phyloP scores from a whole-genome alignment of 2,797 vertebrate species.

The Mormyrops attenuatus region DNA sequence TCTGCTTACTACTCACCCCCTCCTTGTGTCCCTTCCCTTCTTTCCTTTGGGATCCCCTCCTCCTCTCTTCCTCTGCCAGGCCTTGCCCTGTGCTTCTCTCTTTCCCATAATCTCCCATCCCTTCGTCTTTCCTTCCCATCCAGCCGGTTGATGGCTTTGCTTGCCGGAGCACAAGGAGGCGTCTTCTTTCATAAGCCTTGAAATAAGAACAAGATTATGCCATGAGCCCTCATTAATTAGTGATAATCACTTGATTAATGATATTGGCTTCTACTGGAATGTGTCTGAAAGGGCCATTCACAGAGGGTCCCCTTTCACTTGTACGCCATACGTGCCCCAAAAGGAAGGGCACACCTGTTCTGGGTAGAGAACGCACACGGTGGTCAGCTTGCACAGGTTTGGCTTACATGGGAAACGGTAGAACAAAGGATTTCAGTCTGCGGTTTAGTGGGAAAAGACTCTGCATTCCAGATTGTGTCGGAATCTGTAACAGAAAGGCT shows the following conservation, averaged over 20 bases:
- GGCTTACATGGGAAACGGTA: neutral
- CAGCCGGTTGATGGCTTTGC: neutral
- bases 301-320: neutral
- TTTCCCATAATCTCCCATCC: neutral
- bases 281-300: neutral
- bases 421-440: neutral
- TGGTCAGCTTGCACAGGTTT: neutral
- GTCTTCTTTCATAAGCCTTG: neutral
- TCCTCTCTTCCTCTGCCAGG: neutral
- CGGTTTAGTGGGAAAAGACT: neutral
- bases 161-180: neutral
- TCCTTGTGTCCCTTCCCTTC: neutral
- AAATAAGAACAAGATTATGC: conserved; percentile 22
- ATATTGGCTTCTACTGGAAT: conserved; percentile 1
- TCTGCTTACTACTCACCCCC: too few species aligned
- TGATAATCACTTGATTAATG: conserved; percentile 29
- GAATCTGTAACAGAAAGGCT: neutral
- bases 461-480: neutral
- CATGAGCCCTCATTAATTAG: conserved; percentile 24
- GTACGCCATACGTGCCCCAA: neutral
- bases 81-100: neutral
- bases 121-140: neutral
- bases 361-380: neutral
- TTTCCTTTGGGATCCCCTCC: neutral
- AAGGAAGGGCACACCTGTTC: neutral